phyloP scores from a whole-genome alignment of 2,797 vertebrate species.

The Lepilemur ruficaudatus region DNA sequence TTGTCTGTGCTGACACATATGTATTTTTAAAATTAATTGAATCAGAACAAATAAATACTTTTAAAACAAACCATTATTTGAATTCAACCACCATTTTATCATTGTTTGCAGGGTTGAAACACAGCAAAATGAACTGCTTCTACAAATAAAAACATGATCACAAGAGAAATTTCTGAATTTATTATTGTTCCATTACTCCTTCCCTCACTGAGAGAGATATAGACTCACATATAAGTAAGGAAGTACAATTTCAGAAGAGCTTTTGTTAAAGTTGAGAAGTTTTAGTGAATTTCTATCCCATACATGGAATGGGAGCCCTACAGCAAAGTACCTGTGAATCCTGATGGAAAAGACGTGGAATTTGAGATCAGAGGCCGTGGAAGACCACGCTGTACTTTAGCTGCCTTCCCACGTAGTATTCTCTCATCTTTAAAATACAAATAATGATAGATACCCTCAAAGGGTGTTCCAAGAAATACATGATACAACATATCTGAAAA shows the following conservation, averaged over 20 bases:
- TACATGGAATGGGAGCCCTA: neutral
- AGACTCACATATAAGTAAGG: neutral
- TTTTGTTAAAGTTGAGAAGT: neutral
- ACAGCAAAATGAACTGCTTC: neutral
- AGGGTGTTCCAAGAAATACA: neutral
- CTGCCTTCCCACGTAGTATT: neutral
- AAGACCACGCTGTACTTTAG: neutral
- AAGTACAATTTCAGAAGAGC: conserved; percentile 16
- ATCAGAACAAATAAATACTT: neutral
- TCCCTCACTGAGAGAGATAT: neutral
- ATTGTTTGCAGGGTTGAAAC: neutral
- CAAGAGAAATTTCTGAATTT: neutral
- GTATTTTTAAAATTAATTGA: neutral
- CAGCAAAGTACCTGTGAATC: neutral
- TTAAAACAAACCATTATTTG: neutral
- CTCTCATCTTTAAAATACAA: conserved; percentile 6
- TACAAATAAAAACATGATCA: neutral
- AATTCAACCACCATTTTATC: neutral
- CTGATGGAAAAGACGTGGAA: neutral
- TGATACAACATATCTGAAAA: neutral
- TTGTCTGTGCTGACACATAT: neutral
- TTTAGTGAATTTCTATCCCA: neutral
- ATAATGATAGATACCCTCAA: neutral
- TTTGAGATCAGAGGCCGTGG: neutral
- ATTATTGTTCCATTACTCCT: neutral